Conservation (phyloP, 2,888 invertebrate genomes). For the Ophonus ardosiacus region DNA sequence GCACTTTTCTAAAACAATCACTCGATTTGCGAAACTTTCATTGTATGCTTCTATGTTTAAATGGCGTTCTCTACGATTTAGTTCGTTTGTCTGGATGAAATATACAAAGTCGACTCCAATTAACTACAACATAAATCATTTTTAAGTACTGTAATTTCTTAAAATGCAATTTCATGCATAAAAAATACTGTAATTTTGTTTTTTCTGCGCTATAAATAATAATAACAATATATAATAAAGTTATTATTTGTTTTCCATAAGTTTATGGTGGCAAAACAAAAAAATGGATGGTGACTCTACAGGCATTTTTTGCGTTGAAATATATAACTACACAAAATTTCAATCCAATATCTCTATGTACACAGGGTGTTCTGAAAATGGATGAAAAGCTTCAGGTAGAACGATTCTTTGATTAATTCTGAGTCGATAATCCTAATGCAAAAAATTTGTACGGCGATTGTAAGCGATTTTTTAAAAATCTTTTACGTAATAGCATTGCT, state of each 20-base stretch:
- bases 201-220: neutral
- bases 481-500: no score
- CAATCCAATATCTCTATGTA: no score
- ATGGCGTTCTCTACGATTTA: slow-evolving; percentile 87
- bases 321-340: no score
- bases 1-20: slow-evolving; percentile 92
- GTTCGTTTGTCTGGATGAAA: slow-evolving; percentile 93
- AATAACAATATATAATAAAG: no score
- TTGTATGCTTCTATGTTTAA: slow-evolving; percentile 94
- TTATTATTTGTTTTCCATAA: neutral
- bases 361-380: no score
- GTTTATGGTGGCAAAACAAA: neutral
- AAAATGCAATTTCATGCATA: neutral
- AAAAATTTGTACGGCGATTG: no score
- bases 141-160: neutral
- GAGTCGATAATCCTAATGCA: no score
- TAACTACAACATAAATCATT: slow-evolving; percentile 79
- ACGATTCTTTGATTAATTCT: no score
- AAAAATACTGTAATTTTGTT: neutral
- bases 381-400: no score
- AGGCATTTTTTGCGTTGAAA: no score
- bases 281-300: no score
- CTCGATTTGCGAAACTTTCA: slow-evolving; percentile 91
- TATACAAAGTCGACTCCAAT: slow-evolving; percentile 94
- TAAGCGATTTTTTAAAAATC: no score